Evolutionary conservation across 2,113 vertebrate genomes (phyloP).

Genomic region (Periophthalmodon schlosseri): DNA sequence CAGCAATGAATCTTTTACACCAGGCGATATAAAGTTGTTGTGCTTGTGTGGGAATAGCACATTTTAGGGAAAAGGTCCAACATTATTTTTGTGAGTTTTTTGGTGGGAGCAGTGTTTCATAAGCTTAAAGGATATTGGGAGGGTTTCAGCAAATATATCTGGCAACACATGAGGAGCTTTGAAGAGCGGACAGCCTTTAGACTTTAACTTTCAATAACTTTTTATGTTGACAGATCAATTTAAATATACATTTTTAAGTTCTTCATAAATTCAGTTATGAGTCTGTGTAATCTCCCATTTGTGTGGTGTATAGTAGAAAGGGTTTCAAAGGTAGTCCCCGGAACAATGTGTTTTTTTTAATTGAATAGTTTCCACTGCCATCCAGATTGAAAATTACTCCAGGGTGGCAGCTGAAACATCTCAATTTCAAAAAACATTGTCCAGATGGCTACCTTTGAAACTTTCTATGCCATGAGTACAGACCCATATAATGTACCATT

Average conservation of each 20-base stretch:
- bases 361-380: too few relatives aligned
- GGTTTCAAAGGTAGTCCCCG: too few relatives aligned
- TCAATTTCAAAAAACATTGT: too few relatives aligned
- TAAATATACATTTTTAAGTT: neutral
- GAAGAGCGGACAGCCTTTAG: slow-evolving; percentile 66
- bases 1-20: slow-evolving; percentile 59
- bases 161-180: slow-evolving; percentile 73
- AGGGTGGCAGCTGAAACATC: too few relatives aligned
- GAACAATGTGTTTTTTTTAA: too few relatives aligned
- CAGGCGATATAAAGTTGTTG: slow-evolving; percentile 51
- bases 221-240: neutral
- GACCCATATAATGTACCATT: too few relatives aligned
- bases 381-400: too few relatives aligned
- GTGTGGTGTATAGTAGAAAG: too few relatives aligned
- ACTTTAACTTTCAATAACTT: neutral
- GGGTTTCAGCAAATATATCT: slow-evolving; percentile 70
- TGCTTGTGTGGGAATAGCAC: slow-evolving; percentile 36
- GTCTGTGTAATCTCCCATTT: too few relatives aligned
- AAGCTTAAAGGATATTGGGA: slow-evolving; percentile 74
- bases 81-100: slow-evolving; percentile 61
- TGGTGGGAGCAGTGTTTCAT: slow-evolving; percentile 65
- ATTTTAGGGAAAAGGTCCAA: slow-evolving; percentile 68
- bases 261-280: neutral
- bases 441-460: too few relatives aligned
- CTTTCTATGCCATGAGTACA: too few relatives aligned